Evolutionary conservation across 2,797 vertebrate genomes (phyloP), one percentile per base, ranked within the genome.

Genomic region (Setipinna tenuifilis): DNA sequence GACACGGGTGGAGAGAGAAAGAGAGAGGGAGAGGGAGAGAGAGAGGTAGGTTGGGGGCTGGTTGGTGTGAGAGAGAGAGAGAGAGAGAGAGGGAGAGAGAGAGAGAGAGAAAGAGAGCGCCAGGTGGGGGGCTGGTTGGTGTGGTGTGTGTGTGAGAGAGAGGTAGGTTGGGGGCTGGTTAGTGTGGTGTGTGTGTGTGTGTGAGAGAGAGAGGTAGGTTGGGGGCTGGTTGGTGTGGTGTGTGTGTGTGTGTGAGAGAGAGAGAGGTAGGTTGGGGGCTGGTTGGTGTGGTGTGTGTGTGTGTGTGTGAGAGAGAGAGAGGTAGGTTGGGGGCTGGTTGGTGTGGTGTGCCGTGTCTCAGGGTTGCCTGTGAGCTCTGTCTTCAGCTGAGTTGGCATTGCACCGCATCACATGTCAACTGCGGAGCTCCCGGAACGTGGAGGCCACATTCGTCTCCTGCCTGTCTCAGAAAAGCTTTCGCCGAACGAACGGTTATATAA

Each of bases 371-470:
- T 6, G 71, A 44, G 71, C 6, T 5, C 31, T 44, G 71, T 78
- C 71, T 78, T 41, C 71, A 78, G 71, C 71, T 78, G 71, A 78
- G 16, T 78, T 78, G 71, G 35, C 71, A 44, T 78, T 28, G 65
- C 65, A 3, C 31, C 23, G 62, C 62, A 28, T 31, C 65, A 11
- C 65, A 71, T 71, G 65, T 71, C 65, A 71, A 28, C 16, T 9
- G 35, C 31, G 41, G 6, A 21, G 71, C 71, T 78, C 71, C 31
- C 14, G 16, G 7, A 23, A 65, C 6, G 9, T n/a, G 9, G 5
- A 23, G 61, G n/a, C 71, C 17, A 19, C 16, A 12, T 16, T 31
- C 11, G 3, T 71, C 35, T 41, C 35, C 19, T 21, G 71, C 71
- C 31, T 78, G 41, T 78, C 35, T 78, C 7, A 44, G 35, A 17